phyloP scores from a whole-genome alignment of 2,888 invertebrate genomes.

The Rotaria socialis region DNA sequence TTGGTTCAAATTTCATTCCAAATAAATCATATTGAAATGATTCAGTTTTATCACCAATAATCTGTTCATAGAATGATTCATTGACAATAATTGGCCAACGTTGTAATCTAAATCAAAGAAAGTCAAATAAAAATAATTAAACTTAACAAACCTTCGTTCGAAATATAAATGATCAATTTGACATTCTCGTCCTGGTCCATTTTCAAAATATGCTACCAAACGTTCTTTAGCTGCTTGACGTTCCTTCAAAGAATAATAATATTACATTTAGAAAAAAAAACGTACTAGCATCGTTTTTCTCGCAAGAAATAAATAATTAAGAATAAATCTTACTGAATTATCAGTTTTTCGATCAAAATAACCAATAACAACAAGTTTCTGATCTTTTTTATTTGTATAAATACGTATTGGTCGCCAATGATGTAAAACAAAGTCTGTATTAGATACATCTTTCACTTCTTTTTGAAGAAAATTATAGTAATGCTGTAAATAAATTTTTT shows the following conservation, averaged over 20 bases:
- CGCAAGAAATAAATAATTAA: no score
- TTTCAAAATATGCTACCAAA: neutral
- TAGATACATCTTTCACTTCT: constrained; percentile 8
- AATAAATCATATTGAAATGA: constrained; percentile 12
- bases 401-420: constrained; percentile 19
- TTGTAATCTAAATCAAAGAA: neutral
- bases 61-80: neutral
- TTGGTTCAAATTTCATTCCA: neutral
- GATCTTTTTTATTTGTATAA: constrained; percentile 33
- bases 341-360: neutral
- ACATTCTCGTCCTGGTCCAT: constrained; percentile 29
- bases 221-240: neutral
- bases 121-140: neutral
- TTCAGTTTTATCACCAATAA: neutral
- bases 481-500: neutral
- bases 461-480: neutral
- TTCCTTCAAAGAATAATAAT: neutral
- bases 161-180: neutral
- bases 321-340: neutral
- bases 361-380: constrained; percentile 23
- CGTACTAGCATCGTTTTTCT: no score
- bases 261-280: neutral
- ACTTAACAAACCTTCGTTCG: neutral
- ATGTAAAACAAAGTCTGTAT: neutral
- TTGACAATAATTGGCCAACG: constrained; percentile 24